phyloP scores from a whole-genome alignment of 2,797 vertebrate species.

The Varecia variegata region DNA sequence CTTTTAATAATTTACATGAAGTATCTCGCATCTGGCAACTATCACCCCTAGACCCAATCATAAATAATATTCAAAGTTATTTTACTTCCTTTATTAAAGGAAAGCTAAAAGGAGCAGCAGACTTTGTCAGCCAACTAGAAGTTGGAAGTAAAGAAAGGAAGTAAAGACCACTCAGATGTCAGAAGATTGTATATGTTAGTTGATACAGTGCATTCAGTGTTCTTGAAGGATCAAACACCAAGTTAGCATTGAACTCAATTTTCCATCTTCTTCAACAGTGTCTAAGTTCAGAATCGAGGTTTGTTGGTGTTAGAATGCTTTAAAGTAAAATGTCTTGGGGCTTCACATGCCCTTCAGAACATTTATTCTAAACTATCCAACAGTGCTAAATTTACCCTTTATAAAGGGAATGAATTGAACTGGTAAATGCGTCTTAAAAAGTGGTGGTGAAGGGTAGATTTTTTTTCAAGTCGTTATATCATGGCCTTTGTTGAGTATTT shows the following conservation, averaged over 20 bases:
- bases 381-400: neutral
- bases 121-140: neutral
- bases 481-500: neutral
- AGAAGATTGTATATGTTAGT: slow-evolving; percentile 18
- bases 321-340: neutral
- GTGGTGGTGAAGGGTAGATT: neutral
- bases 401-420: neutral
- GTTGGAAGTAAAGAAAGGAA: slow-evolving; percentile 52
- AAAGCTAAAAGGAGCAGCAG: slow-evolving; percentile 26
- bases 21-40: slow-evolving; percentile 47
- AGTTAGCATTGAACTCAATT: neutral
- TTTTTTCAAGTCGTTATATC: neutral
- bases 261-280: neutral
- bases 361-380: neutral
- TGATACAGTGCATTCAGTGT: neutral
- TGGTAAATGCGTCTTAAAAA: neutral
- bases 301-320: neutral
- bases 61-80: slow-evolving; percentile 49
- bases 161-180: neutral
- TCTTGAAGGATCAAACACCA: slow-evolving; percentile 35
- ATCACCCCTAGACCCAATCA: slow-evolving; percentile 23
- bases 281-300: neutral
- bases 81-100: slow-evolving; percentile 55
- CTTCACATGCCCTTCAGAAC: neutral
- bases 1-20: slow-evolving; percentile 24